Conservation (phyloP, 2,888 invertebrate genomes). For the Creontiades dilutus region DNA sequence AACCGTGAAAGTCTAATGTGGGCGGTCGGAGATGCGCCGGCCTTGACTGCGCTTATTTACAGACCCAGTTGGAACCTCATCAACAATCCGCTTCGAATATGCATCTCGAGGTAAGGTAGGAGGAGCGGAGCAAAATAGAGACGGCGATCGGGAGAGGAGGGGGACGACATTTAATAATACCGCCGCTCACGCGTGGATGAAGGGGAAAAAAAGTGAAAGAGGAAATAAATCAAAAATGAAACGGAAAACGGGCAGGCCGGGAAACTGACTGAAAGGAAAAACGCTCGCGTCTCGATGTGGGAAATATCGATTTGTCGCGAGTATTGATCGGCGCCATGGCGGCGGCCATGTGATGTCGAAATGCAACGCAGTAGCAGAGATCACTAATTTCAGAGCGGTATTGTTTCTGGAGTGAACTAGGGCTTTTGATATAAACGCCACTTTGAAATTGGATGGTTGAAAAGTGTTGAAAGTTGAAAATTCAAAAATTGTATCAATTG, state of each 20-base stretch:
- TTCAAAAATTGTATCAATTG: too few relatives aligned
- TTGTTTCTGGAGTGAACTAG: too few relatives aligned
- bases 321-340: background rate
- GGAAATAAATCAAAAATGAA: background rate
- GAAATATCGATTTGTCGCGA: background rate
- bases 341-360: background rate
- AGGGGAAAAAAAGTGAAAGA: background rate
- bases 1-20: slow-evolving; percentile 58
- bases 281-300: background rate
- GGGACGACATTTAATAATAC: background rate
- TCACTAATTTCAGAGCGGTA: too few relatives aligned
- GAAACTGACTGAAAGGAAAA: slow-evolving; percentile 12
- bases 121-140: too few relatives aligned
- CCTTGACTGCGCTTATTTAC: slow-evolving; percentile 71
- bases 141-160: background rate
- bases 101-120: background rate
- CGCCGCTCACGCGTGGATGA: background rate
- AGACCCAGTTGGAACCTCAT: slow-evolving; percentile 69
- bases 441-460: too few relatives aligned
- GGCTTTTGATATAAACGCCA: too few relatives aligned
- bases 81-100: slow-evolving; percentile 29
- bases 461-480: too few relatives aligned
- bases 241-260: background rate
- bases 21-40: slow-evolving; percentile 47
- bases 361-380: background rate